Evolutionary conservation across 1,140 invertebrate species (phyloP).

Genomic region (Zaprionus kolodkinae): DNA sequence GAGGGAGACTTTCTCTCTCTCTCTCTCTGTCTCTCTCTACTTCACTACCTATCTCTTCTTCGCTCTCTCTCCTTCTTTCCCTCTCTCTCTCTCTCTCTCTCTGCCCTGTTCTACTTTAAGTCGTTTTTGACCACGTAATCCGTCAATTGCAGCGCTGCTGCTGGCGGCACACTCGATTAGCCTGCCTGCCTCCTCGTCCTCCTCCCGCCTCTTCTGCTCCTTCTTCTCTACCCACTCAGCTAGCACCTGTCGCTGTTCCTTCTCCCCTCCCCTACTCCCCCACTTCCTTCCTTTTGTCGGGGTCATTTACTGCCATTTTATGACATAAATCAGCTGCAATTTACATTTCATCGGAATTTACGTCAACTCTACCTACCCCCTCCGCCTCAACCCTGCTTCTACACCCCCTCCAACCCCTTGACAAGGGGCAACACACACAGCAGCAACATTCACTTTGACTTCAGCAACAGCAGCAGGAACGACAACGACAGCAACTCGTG

Average conservation of each 20-base stretch:
- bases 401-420: neutral
- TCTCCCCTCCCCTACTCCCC: neutral
- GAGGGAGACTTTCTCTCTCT: conserved; percentile 5
- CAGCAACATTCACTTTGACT: conserved; percentile 21
- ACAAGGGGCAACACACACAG: neutral
- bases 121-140: neutral
- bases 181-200: neutral
- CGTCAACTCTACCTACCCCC: too few species aligned
- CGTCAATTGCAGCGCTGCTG: too few species aligned
- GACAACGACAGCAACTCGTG: conserved; percentile 9
- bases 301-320: conserved; percentile 40
- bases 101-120: neutral
- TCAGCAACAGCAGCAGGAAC: conserved; percentile 1
- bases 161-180: conserved; percentile 25
- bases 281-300: conserved; percentile 23
- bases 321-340: conserved; percentile 59
- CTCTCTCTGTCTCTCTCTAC: neutral
- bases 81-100: neutral
- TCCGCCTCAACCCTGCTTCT: too few species aligned
- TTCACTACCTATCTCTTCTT: too few species aligned
- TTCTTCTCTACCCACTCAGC: too few species aligned
- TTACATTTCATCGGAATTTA: conserved; percentile 55
- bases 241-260: neutral
- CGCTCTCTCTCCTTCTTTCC: neutral
- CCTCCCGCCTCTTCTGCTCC: neutral